phyloP scores from a whole-genome alignment of 2,888 invertebrate species.

The Cosmopolites sordidus region DNA sequence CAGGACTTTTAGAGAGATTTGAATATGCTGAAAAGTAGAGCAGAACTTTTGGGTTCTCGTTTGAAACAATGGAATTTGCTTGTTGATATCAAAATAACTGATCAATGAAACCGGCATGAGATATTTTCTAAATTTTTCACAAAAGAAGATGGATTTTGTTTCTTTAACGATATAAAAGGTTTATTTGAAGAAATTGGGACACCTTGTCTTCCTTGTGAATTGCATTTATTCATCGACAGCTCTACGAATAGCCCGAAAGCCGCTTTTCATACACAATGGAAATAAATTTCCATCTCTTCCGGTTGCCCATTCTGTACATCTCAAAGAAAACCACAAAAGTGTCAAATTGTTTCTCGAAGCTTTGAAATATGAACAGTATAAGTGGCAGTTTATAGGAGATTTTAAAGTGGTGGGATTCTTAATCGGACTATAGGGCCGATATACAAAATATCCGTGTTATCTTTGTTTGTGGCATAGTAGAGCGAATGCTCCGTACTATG shows the following conservation, averaged over 20 bases:
- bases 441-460: too few relatives aligned
- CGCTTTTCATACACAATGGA: constrained; percentile 31
- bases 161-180: constrained; percentile 29
- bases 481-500: too few relatives aligned
- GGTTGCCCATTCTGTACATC: constrained; percentile 35
- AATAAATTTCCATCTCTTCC: constrained; percentile 36
- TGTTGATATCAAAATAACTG: too few relatives aligned
- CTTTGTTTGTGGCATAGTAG: too few relatives aligned
- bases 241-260: constrained; percentile 24
- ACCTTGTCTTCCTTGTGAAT: constrained; percentile 22
- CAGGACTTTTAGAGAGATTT: too few relatives aligned
- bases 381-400: constrained; percentile 32
- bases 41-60: too few relatives aligned
- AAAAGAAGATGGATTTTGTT: constrained; percentile 29
- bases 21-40: too few relatives aligned
- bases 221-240: constrained; percentile 29
- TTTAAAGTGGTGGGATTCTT: constrained; percentile 34
- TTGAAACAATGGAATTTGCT: too few relatives aligned
- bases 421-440: too few relatives aligned
- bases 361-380: constrained; percentile 34
- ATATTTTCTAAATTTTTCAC: constrained; percentile 24
- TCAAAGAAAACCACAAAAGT: constrained; percentile 36
- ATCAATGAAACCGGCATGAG: constrained; percentile 14
- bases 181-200: constrained; percentile 28
- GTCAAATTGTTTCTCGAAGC: constrained; percentile 28